Conservation (phyloP, 2,888 invertebrate genomes). For the Ornithoptera alexandrae region DNA sequence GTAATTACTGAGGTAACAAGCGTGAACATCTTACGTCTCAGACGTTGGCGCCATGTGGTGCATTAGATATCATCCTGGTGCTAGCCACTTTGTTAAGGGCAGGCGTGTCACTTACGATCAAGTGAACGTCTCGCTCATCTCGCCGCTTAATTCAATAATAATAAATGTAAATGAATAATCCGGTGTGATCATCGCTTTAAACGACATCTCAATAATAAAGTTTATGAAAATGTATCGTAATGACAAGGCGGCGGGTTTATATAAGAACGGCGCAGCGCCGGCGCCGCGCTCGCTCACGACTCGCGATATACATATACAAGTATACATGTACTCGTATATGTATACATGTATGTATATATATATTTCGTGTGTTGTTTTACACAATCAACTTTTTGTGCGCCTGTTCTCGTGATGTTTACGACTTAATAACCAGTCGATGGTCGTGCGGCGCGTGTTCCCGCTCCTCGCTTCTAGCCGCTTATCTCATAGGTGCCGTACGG, state of each 20-base stretch:
- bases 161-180: no score
- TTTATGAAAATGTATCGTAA: not conserved
- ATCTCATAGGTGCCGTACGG: slow-evolving; percentile 36
- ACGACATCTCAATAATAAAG: no score
- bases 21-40: no score
- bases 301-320: not conserved
- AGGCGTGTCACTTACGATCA: no score
- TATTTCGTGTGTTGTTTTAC: slow-evolving; percentile 10
- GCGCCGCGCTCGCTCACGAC: not conserved
- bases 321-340: not conserved
- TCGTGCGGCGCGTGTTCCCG: slow-evolving; percentile 21
- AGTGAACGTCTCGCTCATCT: no score
- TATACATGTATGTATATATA: no score
- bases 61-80: no score
- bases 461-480: slow-evolving; percentile 39
- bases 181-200: no score
- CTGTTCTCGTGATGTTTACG: slow-evolving; percentile 23
- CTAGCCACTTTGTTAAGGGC: no score
- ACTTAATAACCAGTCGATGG: slow-evolving; percentile 25
- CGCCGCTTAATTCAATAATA: no score
- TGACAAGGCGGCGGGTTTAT: slow-evolving; percentile 1
- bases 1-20: no score
- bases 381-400: slow-evolving; percentile 23
- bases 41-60: no score
- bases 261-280: not conserved